These are phyloP conservation scores for Pemphredon lugubris DNA, from an alignment of 2,888 invertebrate species.

Conservation along the genomic window DNA sequence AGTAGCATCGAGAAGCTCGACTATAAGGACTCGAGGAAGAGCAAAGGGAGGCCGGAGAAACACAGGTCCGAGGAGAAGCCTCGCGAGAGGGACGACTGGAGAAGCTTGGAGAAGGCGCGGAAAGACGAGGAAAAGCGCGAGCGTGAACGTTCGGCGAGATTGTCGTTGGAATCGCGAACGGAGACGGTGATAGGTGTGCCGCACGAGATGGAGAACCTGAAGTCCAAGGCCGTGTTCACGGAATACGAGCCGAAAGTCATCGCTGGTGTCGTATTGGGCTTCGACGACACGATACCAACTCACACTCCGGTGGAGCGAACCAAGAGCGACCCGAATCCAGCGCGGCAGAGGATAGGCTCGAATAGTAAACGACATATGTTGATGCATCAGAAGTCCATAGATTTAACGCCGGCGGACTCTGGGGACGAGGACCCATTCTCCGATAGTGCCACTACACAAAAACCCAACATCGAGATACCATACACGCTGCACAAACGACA, in stretches of 20 bases:
- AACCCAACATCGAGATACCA: slow-evolving; percentile 86
- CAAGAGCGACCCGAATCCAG: slow-evolving; percentile 93
- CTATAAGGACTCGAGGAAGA: slow-evolving; percentile 54
- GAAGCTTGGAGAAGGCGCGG: slow-evolving; percentile 76
- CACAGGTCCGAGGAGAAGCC: slow-evolving; percentile 72
- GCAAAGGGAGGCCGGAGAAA: slow-evolving; percentile 50
- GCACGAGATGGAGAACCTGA: slow-evolving; percentile 73
- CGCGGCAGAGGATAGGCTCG: slow-evolving; percentile 87
- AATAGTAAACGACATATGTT: slow-evolving; percentile 89
- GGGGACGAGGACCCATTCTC: slow-evolving; percentile 91
- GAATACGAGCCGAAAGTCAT: slow-evolving; percentile 87
- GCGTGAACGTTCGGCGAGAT: slow-evolving; percentile 69
- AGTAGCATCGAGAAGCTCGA: slow-evolving; percentile 65
- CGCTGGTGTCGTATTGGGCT: slow-evolving; percentile 77
- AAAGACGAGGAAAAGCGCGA: slow-evolving; percentile 76
- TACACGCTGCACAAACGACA: slow-evolving; percentile 93
- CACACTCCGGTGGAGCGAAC: slow-evolving; percentile 90
- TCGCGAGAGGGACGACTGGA: slow-evolving; percentile 78
- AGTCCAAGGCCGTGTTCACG: slow-evolving; percentile 81
- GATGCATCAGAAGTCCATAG: slow-evolving; percentile 93
- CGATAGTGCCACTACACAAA: slow-evolving; percentile 81
- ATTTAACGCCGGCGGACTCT: slow-evolving; percentile 91
- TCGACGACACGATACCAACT: slow-evolving; percentile 73
- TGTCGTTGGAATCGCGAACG: slow-evolving; percentile 72
- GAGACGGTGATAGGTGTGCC: slow-evolving; percentile 71